Conservation (phyloP, 2,113 vertebrate species). For the Lophius piscatorius region DNA sequence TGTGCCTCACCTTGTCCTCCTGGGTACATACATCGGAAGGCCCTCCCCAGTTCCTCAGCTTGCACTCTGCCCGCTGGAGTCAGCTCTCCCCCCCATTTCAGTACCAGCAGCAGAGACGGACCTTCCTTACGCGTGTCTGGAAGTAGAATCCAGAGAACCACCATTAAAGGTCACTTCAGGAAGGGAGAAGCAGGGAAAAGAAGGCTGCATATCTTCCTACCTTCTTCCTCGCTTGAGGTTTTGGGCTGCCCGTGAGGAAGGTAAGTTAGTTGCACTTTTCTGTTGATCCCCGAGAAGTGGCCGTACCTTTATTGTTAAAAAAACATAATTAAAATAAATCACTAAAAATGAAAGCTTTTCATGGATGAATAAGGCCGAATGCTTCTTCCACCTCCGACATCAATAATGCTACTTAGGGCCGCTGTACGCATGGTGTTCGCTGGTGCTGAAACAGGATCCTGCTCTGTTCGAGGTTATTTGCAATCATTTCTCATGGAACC, state of each 20-base stretch:
- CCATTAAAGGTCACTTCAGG: not conserved
- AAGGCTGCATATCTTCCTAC: slow-evolving; percentile 66
- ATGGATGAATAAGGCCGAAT: too few species aligned
- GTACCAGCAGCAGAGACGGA: slow-evolving; percentile 90
- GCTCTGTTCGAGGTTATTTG: too few species aligned
- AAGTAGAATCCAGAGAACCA: not conserved
- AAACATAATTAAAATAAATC: not conserved
- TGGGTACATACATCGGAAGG: slow-evolving; percentile 98
- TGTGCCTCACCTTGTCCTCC: slow-evolving; percentile 91
- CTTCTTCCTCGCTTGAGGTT: slow-evolving; percentile 93
- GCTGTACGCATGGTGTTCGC: too few species aligned
- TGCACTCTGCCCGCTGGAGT: slow-evolving; percentile 94
- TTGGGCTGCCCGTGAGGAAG: slow-evolving; percentile 93
- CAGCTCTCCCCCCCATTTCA: slow-evolving; percentile 98
- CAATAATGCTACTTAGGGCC: too few species aligned
- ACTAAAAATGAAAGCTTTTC: not conserved
- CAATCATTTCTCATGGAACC: too few species aligned
- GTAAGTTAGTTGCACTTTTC: slow-evolving; percentile 97
- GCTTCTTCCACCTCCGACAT: not conserved
- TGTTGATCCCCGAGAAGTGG: slow-evolving; percentile 98
- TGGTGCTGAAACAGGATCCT: too few species aligned
- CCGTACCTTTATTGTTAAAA: slow-evolving; percentile 86
- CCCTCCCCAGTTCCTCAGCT: slow-evolving; percentile 94
- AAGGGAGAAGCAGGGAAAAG: not conserved
- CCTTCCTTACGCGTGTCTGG: slow-evolving; percentile 84